phyloP scores from a whole-genome alignment of 2,797 vertebrate species.

The Melanotaenia boesemani region DNA sequence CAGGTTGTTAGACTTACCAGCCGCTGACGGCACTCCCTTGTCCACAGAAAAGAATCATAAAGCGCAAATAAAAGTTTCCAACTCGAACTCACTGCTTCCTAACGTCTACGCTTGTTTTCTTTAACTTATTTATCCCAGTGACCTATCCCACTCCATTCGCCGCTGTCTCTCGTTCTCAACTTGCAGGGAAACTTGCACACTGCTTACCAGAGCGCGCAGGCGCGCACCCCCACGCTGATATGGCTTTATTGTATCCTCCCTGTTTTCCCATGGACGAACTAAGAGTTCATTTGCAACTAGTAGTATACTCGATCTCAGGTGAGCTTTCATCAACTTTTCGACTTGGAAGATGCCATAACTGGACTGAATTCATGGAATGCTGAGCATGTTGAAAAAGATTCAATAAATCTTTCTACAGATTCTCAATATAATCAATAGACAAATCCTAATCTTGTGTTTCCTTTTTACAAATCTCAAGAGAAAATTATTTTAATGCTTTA shows the following conservation, averaged over 20 bases:
- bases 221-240: slow-evolving; percentile 58
- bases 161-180: slow-evolving; percentile 44
- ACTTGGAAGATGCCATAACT: slow-evolving; percentile 15
- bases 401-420: background rate
- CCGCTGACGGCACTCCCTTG: slow-evolving; percentile 6
- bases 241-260: slow-evolving; percentile 68
- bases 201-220: slow-evolving; percentile 61
- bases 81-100: background rate
- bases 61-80: background rate
- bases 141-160: slow-evolving; percentile 34
- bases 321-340: slow-evolving; percentile 18
- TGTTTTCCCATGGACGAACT: slow-evolving; percentile 74
- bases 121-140: slow-evolving; percentile 16
- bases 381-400: background rate
- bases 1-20: slow-evolving; percentile 54
- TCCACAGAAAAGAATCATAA: slow-evolving; percentile 19
- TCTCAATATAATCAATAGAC: slow-evolving; percentile 1
- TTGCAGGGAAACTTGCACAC: slow-evolving; percentile 73
- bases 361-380: background rate
- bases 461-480: background rate
- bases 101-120: background rate
- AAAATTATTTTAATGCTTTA: slow-evolving; percentile 7
- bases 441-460: background rate
- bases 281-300: slow-evolving; percentile 44
- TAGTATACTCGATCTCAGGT: slow-evolving; percentile 8